Percentiles rank a stretch among this genome's conserved stretches.
phyloP scores from a whole-genome alignment of 2,888 invertebrate species.

The Drosophila nigritarsus region DNA sequence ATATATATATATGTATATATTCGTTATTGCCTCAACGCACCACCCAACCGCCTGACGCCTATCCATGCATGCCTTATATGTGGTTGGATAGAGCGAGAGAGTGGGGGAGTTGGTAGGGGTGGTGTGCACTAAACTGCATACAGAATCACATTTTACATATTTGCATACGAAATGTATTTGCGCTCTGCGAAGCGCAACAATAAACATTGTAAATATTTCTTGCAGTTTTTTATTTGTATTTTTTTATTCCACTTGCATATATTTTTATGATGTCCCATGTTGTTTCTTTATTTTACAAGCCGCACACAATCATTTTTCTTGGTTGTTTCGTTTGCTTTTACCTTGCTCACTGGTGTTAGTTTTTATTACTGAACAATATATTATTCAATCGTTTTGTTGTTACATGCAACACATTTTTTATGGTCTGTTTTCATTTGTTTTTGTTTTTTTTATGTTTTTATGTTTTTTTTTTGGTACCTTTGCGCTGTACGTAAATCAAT shows the following conservation, averaged over 20 bases:
- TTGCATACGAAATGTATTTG: conserved; percentile 79
- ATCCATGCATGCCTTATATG: conserved; percentile 62
- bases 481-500: conserved; percentile 26
- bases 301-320: conserved; percentile 44
- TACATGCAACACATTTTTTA: conserved; percentile 22
- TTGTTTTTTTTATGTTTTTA: not conserved
- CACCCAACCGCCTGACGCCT: conserved; percentile 34
- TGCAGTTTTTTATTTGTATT: conserved; percentile 7
- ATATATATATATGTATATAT: not conserved
- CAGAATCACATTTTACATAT: conserved; percentile 72
- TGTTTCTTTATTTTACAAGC: conserved; percentile 36
- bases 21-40: conserved; percentile 17
- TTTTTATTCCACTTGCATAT: not conserved
- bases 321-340: conserved; percentile 28
- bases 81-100: conserved; percentile 26
- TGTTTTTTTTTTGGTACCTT: not conserved
- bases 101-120: not conserved
- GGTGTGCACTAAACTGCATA: conserved; percentile 54
- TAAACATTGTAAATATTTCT: conserved; percentile 77
- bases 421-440: not conserved
- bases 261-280: conserved; percentile 28
- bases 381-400: conserved; percentile 64
- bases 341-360: conserved; percentile 55
- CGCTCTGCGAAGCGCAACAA: conserved; percentile 78
- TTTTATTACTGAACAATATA: conserved; percentile 68